Conservation (phyloP, 2,797 vertebrate genomes). For the Petrocephalus schoutedeni region DNA sequence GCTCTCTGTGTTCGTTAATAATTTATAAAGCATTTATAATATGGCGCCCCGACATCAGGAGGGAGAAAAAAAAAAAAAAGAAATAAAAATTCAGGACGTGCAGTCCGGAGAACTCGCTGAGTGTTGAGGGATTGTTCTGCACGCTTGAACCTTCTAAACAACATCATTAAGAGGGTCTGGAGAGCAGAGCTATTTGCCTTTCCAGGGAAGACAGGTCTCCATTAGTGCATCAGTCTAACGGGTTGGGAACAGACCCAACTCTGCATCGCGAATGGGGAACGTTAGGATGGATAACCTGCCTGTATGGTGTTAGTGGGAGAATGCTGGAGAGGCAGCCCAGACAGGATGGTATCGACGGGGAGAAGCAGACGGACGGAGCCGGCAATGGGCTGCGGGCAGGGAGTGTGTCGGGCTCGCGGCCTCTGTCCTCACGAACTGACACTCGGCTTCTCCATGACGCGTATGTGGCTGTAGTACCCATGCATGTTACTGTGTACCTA, state of each 20-base stretch:
- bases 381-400: not conserved
- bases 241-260: conserved; percentile 13
- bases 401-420: not conserved
- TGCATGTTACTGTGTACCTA: not conserved
- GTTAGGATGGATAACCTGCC: not conserved
- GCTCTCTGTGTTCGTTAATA: conserved; percentile 34
- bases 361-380: not conserved
- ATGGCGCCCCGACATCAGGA: conserved; percentile 20
- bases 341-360: not conserved
- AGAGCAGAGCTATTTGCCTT: conserved; percentile 25
- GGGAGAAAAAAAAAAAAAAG: conserved; percentile 13
- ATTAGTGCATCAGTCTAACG: conserved; percentile 16
- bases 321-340: not conserved
- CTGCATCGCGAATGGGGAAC: not conserved
- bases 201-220: conserved; percentile 11
- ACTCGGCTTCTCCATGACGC: not conserved
- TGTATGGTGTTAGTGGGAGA: not conserved
- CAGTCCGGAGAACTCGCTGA: conserved; percentile 22
- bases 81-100: conserved; percentile 14
- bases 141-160: conserved; percentile 29
- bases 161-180: conserved; percentile 24
- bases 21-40: conserved; percentile 38
- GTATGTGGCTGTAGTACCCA: not conserved
- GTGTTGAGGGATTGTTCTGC: conserved; percentile 26
- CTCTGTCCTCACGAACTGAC: not conserved